Evolutionary conservation across 2,113 vertebrate species (phyloP).

Genomic region (Stegostoma tigrinum): DNA sequence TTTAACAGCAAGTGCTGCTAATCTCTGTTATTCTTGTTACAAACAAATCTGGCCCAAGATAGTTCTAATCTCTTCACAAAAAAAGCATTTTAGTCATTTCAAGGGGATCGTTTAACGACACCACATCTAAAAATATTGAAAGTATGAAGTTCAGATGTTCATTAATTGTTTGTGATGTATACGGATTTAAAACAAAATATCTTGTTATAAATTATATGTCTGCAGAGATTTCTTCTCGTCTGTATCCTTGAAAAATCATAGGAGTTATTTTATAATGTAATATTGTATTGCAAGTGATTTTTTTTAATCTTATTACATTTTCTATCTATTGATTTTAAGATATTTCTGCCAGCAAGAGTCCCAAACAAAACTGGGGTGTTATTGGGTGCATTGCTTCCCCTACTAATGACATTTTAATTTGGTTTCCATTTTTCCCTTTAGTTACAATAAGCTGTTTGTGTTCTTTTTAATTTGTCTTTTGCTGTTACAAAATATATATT

Average conservation of each 20-base stretch:
- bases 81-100: not conserved
- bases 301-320: not conserved
- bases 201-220: not conserved
- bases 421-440: too few species aligned
- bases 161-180: not conserved
- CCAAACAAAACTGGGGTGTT: not conserved
- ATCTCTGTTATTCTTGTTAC: not conserved
- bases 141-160: not conserved
- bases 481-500: too few species aligned
- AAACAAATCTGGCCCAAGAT: not conserved
- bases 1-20: not conserved
- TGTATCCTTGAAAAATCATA: not conserved
- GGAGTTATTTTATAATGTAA: not conserved
- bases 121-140: not conserved
- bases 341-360: not conserved
- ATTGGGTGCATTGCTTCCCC: too few species aligned
- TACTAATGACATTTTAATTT: too few species aligned
- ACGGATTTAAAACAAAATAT: not conserved
- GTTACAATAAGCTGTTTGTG: too few species aligned
- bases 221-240: not conserved
- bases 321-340: not conserved
- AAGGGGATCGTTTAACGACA: not conserved
- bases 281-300: not conserved
- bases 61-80: not conserved
- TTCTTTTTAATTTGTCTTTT: too few species aligned